Percentiles rank a stretch among this genome's conserved stretches.
These are phyloP conservation scores for Apomyelois bistriatella DNA, from an alignment of 2,888 invertebrate species.

Conservation along the genomic window DNA sequence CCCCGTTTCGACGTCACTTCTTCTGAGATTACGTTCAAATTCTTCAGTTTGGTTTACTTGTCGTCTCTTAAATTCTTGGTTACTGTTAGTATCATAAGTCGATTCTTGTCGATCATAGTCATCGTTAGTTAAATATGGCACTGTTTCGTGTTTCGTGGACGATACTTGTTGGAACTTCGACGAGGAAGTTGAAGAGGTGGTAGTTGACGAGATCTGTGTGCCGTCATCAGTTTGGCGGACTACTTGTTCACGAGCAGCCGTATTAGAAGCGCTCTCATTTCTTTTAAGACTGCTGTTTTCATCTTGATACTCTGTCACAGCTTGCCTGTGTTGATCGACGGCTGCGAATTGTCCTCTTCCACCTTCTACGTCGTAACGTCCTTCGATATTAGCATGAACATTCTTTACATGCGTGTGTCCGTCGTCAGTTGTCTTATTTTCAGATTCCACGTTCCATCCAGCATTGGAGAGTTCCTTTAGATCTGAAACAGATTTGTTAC, in stretches of 20 bases:
- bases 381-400: constrained; percentile 82
- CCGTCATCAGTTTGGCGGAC: constrained; percentile 65
- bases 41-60: constrained; percentile 38
- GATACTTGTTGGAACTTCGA: constrained; percentile 59
- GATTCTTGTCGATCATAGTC: constrained; percentile 43
- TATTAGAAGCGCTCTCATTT: constrained; percentile 55
- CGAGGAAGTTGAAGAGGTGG: constrained; percentile 54
- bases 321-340: constrained; percentile 80
- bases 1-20: constrained; percentile 47
- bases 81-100: constrained; percentile 43
- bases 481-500: constrained; percentile 48
- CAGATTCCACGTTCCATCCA: constrained; percentile 84
- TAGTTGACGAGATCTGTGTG: constrained; percentile 53
- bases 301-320: constrained; percentile 66
- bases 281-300: constrained; percentile 63
- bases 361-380: constrained; percentile 82
- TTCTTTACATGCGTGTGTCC: constrained; percentile 82
- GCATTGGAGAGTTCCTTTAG: constrained; percentile 72
- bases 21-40: constrained; percentile 40
- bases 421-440: constrained; percentile 81
- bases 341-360: constrained; percentile 84
- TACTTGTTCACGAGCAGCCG: constrained; percentile 61
- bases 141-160: constrained; percentile 53
- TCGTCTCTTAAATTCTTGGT: constrained; percentile 38
- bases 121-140: constrained; percentile 51